Percentiles rank a stretch among this genome's conserved stretches.
Evolutionary conservation across 64 coral and sea anemone genomes (phyloP).

Genomic region (Porites australiensis): DNA sequence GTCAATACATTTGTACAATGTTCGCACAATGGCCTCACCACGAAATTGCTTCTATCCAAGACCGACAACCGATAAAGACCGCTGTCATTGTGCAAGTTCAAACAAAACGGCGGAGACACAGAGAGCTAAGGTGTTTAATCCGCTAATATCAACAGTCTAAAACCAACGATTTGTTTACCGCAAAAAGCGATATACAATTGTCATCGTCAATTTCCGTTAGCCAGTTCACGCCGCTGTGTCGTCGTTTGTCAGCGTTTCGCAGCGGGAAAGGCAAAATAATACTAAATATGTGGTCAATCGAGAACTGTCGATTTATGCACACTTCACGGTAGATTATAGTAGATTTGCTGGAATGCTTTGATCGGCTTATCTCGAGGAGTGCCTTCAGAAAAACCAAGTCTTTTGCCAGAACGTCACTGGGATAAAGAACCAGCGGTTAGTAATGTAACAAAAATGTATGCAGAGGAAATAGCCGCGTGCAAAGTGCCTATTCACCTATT

Average conservation of each 20-base stretch:
- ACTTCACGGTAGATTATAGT: background rate
- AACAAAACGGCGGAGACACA: background rate
- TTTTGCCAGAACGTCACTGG: background rate
- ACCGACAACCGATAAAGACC: background rate
- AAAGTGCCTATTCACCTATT: background rate
- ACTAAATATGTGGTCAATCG: background rate
- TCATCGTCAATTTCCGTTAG: background rate
- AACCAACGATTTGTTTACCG: slow-evolving; percentile 16
- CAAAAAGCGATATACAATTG: slow-evolving; percentile 21
- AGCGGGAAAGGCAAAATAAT: background rate
- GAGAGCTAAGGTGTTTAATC: background rate
- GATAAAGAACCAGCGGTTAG: background rate
- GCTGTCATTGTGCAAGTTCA: background rate
- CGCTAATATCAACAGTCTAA: slow-evolving; percentile 35
- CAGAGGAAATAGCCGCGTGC: background rate
- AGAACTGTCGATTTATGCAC: background rate
- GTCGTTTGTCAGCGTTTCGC: background rate
- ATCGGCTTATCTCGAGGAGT: background rate
- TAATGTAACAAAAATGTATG: background rate
- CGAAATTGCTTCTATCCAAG: background rate
- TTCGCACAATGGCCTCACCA: background rate
- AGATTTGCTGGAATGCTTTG: slow-evolving; percentile 9
- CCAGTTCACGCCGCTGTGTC: background rate
- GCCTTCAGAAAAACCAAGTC: background rate
- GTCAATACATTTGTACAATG: background rate